Conservation (phyloP, 2,888 invertebrate species). For the Sisyra nigra region DNA sequence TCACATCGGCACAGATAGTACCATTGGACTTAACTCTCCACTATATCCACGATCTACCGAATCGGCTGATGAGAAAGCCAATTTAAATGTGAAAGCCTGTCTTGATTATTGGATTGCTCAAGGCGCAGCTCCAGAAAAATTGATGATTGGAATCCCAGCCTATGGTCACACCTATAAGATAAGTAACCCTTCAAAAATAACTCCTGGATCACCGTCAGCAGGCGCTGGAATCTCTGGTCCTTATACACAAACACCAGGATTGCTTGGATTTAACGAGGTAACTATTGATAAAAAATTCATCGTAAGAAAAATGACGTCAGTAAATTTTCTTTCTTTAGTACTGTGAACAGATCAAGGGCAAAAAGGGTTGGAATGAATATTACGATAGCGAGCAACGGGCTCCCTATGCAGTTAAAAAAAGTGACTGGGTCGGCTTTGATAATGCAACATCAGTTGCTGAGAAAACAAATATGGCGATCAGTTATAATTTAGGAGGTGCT, state of each 20-base stretch:
- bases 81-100: constrained; percentile 28
- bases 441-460: constrained; percentile 33
- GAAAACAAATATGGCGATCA: constrained; percentile 29
- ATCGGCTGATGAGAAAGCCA: constrained; percentile 16
- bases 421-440: constrained; percentile 58
- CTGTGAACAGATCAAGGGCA: no score
- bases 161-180: constrained; percentile 56
- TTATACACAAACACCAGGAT: constrained; percentile 44
- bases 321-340: no score
- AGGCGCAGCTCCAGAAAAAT: constrained; percentile 41
- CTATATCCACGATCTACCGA: constrained; percentile 33
- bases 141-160: constrained; percentile 51
- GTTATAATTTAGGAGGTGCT: constrained; percentile 35
- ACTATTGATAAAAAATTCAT: no score
- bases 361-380: constrained; percentile 34
- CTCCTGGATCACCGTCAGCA: constrained; percentile 35
- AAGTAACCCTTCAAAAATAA: constrained; percentile 24
- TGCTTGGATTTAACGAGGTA: constrained; percentile 60
- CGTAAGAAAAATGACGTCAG: no score
- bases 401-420: constrained; percentile 40
- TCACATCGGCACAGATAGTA: constrained; percentile 47
- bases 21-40: constrained; percentile 51
- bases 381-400: constrained; percentile 39
- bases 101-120: constrained; percentile 34
- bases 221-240: constrained; percentile 44